Conservation (phyloP, 2,888 invertebrate species). For the Drosophila cognata region DNA sequence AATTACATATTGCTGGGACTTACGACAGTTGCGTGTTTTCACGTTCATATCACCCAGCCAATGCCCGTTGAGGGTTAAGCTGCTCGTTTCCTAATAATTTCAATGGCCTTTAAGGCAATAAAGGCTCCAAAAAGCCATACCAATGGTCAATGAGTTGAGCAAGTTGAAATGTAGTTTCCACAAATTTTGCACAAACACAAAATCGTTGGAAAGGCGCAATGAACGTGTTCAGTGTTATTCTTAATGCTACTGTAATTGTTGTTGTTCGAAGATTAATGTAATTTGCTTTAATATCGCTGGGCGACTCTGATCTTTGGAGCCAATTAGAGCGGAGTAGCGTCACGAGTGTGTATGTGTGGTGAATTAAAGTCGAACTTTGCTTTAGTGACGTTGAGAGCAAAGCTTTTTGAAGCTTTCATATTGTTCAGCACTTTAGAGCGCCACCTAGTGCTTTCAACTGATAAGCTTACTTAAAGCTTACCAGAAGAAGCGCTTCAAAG, state of each 20-base stretch:
- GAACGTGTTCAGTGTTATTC: slow-evolving; percentile 36
- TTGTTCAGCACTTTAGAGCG: background rate
- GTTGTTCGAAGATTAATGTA: slow-evolving; percentile 47
- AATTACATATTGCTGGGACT: slow-evolving; percentile 34
- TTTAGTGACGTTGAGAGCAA: slow-evolving; percentile 17
- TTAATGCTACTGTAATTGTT: slow-evolving; percentile 18
- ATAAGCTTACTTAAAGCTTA: slow-evolving; percentile 14
- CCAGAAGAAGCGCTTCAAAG: background rate
- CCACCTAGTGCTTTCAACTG: slow-evolving; percentile 29
- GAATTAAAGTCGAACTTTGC: slow-evolving; percentile 8
- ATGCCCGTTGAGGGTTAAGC: slow-evolving; percentile 14
- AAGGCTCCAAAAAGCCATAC: background rate
- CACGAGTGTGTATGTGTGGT: background rate
- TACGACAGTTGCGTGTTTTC: slow-evolving; percentile 17
- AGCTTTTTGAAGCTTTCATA: slow-evolving; percentile 22
- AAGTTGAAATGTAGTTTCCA: slow-evolving; percentile 14
- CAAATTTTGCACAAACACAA: slow-evolving; percentile 11
- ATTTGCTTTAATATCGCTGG: slow-evolving; percentile 58
- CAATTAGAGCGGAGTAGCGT: slow-evolving; percentile 47
- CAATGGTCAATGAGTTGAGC: slow-evolving; percentile 25
- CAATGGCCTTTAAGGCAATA: slow-evolving; percentile 31
- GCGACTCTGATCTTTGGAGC: slow-evolving; percentile 68
- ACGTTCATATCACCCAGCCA: slow-evolving; percentile 3
- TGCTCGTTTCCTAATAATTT: slow-evolving; percentile 47
- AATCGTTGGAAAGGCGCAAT: slow-evolving; percentile 39